Evolutionary conservation across 2,113 vertebrate genomes (phyloP).

Genomic region (Perca flavescens): DNA sequence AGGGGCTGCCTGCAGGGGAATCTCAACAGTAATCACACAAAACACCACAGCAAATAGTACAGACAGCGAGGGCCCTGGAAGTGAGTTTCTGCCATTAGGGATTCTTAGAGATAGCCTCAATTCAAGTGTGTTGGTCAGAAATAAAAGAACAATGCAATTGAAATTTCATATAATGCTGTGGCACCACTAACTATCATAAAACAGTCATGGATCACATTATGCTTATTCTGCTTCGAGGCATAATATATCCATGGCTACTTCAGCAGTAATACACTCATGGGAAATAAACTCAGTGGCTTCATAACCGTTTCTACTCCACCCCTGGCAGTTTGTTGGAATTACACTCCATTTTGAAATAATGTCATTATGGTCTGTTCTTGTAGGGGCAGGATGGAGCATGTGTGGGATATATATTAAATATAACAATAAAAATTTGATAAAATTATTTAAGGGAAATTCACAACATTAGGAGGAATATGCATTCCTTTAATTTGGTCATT

Average conservation of each 20-base stretch:
- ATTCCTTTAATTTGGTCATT: not conserved
- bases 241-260: constrained; percentile 72
- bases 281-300: constrained; percentile 74
- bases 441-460: not conserved
- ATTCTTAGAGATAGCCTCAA: constrained; percentile 42
- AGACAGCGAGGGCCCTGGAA: constrained; percentile 5
- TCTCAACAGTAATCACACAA: constrained; percentile 35
- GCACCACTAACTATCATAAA: constrained; percentile 21
- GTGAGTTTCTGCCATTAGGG: constrained; percentile 44
- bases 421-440: too few relatives aligned
- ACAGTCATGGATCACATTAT: constrained; percentile 40
- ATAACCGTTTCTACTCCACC: constrained; percentile 64
- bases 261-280: constrained; percentile 68
- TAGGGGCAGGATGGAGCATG: constrained; percentile 24
- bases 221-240: constrained; percentile 60
- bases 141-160: constrained; percentile 59
- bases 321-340: constrained; percentile 70
- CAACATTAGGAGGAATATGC: constrained; percentile 2
- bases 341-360: constrained; percentile 64
- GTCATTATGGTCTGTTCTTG: constrained; percentile 47
- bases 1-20: constrained; percentile 5
- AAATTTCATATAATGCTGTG: constrained; percentile 50
- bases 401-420: not conserved
- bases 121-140: constrained; percentile 47
- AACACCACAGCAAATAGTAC: constrained; percentile 6